Evolutionary conservation across 2,888 invertebrate genomes (phyloP).

Genomic region (Coleophora flavipennella): DNA sequence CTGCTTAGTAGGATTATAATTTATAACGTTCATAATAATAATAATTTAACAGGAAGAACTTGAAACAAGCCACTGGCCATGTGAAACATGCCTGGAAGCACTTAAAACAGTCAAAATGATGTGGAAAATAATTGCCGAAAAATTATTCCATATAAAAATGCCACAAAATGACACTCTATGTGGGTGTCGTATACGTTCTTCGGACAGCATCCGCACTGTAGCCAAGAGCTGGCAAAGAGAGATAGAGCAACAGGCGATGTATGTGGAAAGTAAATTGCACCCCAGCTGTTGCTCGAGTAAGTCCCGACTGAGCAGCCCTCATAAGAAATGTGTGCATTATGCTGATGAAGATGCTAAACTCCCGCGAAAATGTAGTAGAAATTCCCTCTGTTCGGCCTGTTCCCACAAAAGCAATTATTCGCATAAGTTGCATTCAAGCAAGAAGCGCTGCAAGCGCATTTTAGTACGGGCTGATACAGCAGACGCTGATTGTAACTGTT

Average conservation of each 20-base stretch:
- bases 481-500: constrained; percentile 18
- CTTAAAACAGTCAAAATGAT: constrained; percentile 60
- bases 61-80: constrained; percentile 60
- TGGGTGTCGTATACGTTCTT: constrained; percentile 16
- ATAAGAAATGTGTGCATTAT: not conserved
- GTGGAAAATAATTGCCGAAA: constrained; percentile 56
- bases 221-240: constrained; percentile 47
- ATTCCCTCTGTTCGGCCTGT: not conserved
- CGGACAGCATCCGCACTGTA: constrained; percentile 33
- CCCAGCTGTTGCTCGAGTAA: too few relatives aligned
- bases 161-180: constrained; percentile 24
- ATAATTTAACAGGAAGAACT: constrained; percentile 44
- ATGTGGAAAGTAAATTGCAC: constrained; percentile 30
- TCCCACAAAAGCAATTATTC: constrained; percentile 7
- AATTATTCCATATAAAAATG: constrained; percentile 40
- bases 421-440: too few relatives aligned
- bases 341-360: not conserved
- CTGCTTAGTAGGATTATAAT: too few relatives aligned
- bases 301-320: not conserved
- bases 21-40: not conserved
- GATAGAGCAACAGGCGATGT: constrained; percentile 39
- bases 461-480: constrained; percentile 15
- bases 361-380: constrained; percentile 5
- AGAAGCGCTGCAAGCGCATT: too few relatives aligned
- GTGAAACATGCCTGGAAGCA: constrained; percentile 51